Base-by-base conservation (phyloP, 2,888 invertebrate genomes). In the Drosophila silvestris region DNA sequence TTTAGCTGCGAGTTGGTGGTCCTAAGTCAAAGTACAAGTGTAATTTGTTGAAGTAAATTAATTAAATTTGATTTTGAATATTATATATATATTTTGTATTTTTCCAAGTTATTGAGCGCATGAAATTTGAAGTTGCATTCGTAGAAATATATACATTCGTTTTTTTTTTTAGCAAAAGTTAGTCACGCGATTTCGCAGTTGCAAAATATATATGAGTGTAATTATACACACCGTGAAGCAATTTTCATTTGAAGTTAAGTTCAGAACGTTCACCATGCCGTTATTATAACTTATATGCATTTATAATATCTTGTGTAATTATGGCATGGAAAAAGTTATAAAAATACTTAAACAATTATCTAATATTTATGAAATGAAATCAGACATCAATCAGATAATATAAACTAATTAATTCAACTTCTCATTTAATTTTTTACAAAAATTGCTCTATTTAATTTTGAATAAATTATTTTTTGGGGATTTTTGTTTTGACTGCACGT, bases 121-220 rank as follows among this genome's bases (percentile, higher is more conserved):
- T 71, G 58, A 81, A 70, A 69, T 72, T 71, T 70, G 84, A 86
- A 84, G 82, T 87, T 82, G 70, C 67, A 81, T 60, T 75, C 50
- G 47, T 57, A 39, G 74, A 64, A 62, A 50, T 47, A 57, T 56
- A 41, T 47, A 58, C 41, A 54, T 61, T 81, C 3, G n/a, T 12
- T 41, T 77, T 79, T 35, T 35, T 30, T 53, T 62, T 44, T 57
- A 66, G 65, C 30, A 66, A 26, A 70, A 51, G 14, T 65, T 73
- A 54, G 51, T 69, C 72, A 69, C 65, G 71, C 63, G 74, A 79
- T 70, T 63, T 37, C 51, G 41, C 53, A 50, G 53, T 62, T 71
- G 60, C 63, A 59, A n/a, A 26, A 39, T 30, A n/a, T n/a, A n/a
- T 47, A 19, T 50, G 44, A 50, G 44, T 39, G 32, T 47, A 59